These are phyloP conservation scores for Malurus splendens DNA, from an alignment of 2,797 vertebrate genomes.

Conservation along the genomic window DNA sequence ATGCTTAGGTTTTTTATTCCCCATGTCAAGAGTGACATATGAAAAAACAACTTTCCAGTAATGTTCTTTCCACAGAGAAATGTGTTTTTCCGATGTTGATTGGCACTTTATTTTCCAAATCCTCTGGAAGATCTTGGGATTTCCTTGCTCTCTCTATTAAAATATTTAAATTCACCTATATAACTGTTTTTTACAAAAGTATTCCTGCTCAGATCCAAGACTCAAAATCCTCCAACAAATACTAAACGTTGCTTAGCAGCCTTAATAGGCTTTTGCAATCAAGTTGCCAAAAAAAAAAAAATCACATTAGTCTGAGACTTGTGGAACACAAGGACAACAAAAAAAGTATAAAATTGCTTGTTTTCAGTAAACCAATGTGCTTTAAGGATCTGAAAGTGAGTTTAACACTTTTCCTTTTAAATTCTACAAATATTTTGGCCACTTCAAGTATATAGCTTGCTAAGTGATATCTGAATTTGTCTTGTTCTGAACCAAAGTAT, in stretches of 20 bases:
- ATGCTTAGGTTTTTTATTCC: background rate
- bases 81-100: background rate
- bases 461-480: background rate
- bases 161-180: background rate
- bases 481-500: constrained; percentile 7
- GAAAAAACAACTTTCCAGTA: background rate
- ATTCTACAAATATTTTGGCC: background rate
- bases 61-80: background rate
- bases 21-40: background rate
- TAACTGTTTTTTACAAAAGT: background rate
- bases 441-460: background rate
- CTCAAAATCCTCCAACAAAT: background rate
- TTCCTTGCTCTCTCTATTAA: background rate
- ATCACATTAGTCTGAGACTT: background rate
- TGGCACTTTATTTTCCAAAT: background rate
- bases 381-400: background rate
- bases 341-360: background rate
- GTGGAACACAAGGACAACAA: background rate
- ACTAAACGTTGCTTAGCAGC: background rate
- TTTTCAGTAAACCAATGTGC: background rate
- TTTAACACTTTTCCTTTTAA: background rate
- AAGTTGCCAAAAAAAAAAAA: background rate
- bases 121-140: background rate
- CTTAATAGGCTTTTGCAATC: background rate
- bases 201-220: background rate